Conservation (phyloP, 1,140 invertebrate species). For the Pararge aegeria region DNA sequence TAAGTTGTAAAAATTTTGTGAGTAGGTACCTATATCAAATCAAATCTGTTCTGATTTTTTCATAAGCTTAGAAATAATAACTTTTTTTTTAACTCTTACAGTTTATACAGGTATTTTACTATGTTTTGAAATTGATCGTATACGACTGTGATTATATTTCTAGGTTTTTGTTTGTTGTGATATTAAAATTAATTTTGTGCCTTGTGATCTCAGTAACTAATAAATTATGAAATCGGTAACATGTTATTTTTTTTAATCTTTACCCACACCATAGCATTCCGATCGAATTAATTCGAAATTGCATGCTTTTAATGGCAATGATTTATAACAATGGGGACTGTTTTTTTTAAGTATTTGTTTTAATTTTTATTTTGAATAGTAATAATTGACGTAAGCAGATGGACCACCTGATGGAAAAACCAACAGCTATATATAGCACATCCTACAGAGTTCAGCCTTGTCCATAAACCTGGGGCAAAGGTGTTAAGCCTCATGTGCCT, state of each 20-base stretch:
- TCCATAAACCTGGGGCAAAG: too few species aligned
- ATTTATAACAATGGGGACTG: too few species aligned
- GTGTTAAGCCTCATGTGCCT: too few species aligned
- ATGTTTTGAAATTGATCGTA: constrained; percentile 14
- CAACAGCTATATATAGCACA: too few species aligned
- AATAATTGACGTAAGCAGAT: too few species aligned
- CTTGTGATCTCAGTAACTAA: constrained; percentile 74
- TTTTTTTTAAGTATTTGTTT: too few species aligned
- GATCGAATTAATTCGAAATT: too few species aligned
- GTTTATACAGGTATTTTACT: neutral
- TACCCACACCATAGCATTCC: too few species aligned
- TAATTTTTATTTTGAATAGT: too few species aligned
- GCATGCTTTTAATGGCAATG: too few species aligned
- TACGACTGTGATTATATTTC: constrained; percentile 17
- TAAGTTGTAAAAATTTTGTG: neutral
- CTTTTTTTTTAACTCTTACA: neutral
- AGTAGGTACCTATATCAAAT: neutral
- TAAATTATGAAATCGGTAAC: constrained; percentile 53
- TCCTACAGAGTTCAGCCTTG: too few species aligned
- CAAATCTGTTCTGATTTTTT: neutral
- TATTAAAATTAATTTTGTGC: constrained; percentile 45
- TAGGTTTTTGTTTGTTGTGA: constrained; percentile 31
- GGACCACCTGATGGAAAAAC: too few species aligned
- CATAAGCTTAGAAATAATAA: neutral
- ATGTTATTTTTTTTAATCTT: constrained; percentile 31